phyloP scores from a whole-genome alignment of 2,113 vertebrate species.

The Cettia cetti region DNA sequence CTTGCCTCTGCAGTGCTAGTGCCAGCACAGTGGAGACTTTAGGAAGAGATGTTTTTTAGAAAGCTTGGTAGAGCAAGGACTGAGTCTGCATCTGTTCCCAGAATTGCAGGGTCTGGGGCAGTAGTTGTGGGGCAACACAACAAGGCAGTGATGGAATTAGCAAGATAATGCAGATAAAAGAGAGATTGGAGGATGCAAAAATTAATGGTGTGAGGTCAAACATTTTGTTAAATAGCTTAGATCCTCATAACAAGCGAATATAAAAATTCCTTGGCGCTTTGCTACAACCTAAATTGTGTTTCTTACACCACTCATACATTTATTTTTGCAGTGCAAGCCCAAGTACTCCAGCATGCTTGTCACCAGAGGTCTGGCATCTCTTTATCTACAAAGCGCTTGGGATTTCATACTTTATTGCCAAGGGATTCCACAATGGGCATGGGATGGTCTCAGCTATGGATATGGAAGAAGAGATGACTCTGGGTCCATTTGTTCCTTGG shows the following conservation, averaged over 20 bases:
- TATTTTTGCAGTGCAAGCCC: neutral
- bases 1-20: neutral
- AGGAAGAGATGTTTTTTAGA: conserved; percentile 25
- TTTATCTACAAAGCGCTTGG: neutral
- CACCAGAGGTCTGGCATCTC: neutral
- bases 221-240: neutral
- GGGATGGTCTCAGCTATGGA: neutral
- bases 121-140: fast-evolving
- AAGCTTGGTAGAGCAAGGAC: neutral
- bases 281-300: neutral
- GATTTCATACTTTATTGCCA: neutral
- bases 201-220: neutral
- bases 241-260: neutral
- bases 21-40: neutral
- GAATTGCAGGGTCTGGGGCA: neutral
- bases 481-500: neutral
- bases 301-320: neutral
- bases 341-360: neutral
- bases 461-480: neutral
- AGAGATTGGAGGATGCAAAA: neutral
- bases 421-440: neutral
- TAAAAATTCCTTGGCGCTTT: neutral
- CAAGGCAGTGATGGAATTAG: neutral
- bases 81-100: neutral
- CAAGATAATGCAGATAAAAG: neutral